Base-by-base conservation (phyloP, 2,113 vertebrate species). In the Pseudopipra pipra region DNA sequence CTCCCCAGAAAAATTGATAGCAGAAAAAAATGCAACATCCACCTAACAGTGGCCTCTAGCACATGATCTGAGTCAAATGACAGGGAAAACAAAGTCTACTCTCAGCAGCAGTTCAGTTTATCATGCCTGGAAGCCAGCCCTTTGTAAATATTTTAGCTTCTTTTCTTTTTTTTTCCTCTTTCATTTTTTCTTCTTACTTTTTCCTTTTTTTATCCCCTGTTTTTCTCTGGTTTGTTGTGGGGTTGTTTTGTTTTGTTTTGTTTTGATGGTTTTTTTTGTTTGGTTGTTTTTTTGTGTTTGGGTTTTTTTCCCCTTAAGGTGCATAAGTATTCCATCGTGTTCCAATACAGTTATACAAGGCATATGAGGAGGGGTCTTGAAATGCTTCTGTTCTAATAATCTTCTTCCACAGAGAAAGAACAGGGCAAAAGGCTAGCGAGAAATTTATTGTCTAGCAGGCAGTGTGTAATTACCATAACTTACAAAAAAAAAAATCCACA, bases 401-500 rank as follows among this genome's bases (percentile, higher is more conserved):
- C 75, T 90, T 95, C 83, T 96, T 94, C 76, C 78, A 89, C 71
- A 94, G 51, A 63, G 95, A 96, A 93, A 91, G 70, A 80, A 85
- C 39, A 92, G 71, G 83, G 70, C 76, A 96, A 95, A 97, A 96
- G 68, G 92, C 89, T 90, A 96, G 95, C 13, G 0, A 92, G 84
- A 97, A 96, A 97, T 74, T 83, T 92, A 97, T 97, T 97, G 91
- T 97, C 95, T 96, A 91, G 72, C 37, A 25, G 93, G 70, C 62
- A 95, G 83, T 70, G 85, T 92, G 62, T 95, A 95, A 97, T 97
- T 97, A 98, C 89, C 96, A 97, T 95, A 96, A 97, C 93, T 96
- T 93, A 94, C 78, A 56, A 62, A 55, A 93, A 95, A 95, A 89
- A 93, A 83, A 90, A 63, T 86, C 82, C 58, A 78, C 61, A 92